Conservation (phyloP, 2,888 invertebrate species). For the Pteria penguin region DNA sequence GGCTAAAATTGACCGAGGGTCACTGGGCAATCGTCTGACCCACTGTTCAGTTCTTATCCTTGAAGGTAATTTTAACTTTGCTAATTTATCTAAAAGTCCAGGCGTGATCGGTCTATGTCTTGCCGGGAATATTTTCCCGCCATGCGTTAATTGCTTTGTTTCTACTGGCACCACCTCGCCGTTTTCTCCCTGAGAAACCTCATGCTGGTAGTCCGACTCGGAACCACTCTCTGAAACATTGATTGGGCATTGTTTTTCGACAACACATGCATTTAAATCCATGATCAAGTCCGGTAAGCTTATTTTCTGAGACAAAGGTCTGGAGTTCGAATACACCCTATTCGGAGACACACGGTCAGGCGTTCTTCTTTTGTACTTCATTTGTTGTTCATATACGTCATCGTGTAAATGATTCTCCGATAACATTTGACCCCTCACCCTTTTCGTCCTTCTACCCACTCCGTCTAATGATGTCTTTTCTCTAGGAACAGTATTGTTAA, state of each 20-base stretch:
- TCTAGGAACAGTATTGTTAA: neutral
- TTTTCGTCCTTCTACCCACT: neutral
- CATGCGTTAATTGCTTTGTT: neutral
- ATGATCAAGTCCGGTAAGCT: conserved; percentile 57
- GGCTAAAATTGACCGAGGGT: neutral
- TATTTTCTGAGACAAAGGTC: conserved; percentile 41
- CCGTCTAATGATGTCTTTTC: neutral
- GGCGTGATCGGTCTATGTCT: conserved; percentile 57
- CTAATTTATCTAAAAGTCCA: conserved; percentile 56
- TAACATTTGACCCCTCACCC: neutral
- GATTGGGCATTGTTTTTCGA: conserved; percentile 10
- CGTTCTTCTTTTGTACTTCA: neutral
- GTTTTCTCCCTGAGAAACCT: neutral
- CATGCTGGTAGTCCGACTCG: conserved; percentile 3
- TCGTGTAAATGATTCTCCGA: neutral
- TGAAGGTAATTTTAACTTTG: conserved; percentile 49
- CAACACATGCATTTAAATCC: conserved; percentile 51
- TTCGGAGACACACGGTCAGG: neutral
- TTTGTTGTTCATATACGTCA: neutral
- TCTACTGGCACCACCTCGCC: neutral
- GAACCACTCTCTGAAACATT: neutral
- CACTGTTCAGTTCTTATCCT: conserved; percentile 58
- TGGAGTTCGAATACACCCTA: neutral
- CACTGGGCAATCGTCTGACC: conserved; percentile 44
- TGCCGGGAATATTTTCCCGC: conserved; percentile 11